These are phyloP conservation scores for Pteromalus puparum DNA, from an alignment of 1,140 invertebrate species.

Conservation along the genomic window DNA sequence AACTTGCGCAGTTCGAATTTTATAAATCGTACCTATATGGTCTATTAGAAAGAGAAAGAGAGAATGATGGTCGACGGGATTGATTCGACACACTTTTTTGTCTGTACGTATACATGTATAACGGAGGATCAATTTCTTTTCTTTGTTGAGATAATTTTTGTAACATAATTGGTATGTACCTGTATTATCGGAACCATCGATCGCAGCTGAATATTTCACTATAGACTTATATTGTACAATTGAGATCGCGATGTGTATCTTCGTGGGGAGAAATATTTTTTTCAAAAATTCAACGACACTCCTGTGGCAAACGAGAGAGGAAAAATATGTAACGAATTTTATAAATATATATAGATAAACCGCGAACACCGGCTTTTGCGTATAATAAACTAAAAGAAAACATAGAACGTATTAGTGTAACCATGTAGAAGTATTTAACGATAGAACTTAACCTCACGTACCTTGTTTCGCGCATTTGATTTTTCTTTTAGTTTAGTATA, in stretches of 20 bases:
- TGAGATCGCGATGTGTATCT: neutral
- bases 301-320: neutral
- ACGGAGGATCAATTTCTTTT: neutral
- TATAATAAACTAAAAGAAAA: neutral
- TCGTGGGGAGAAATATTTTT: slow-evolving; percentile 40
- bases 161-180: neutral
- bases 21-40: slow-evolving; percentile 35
- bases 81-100: slow-evolving; percentile 20
- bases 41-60: slow-evolving; percentile 21
- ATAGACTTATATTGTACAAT: neutral
- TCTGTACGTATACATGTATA: neutral
- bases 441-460: neutral
- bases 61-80: neutral
- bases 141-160: neutral
- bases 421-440: slow-evolving; percentile 10
- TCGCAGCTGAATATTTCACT: slow-evolving; percentile 25
- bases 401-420: neutral
- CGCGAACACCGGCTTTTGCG: neutral
- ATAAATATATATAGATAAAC: neutral
- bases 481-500: neutral
- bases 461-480: neutral
- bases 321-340: neutral
- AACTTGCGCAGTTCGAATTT: slow-evolving; percentile 49
- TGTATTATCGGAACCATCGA: neutral
- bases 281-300: slow-evolving; percentile 10